phyloP scores from a whole-genome alignment of 2,888 invertebrate genomes.

The Chaetogeoica ovagalla region DNA sequence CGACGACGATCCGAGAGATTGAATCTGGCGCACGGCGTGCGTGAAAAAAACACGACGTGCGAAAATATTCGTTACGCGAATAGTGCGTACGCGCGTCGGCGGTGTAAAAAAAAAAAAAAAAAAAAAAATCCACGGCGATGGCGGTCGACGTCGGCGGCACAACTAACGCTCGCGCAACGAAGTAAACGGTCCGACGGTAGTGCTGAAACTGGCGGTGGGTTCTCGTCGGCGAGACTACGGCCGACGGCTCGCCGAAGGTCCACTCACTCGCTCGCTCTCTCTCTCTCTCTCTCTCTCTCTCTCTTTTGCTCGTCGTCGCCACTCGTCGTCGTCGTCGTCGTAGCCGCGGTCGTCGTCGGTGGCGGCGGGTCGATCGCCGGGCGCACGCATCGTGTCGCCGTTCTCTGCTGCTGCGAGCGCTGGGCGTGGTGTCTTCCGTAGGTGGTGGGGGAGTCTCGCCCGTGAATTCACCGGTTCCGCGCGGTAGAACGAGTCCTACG shows the following conservation, averaged over 20 bases:
- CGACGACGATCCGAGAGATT: no score
- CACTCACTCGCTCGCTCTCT: no score
- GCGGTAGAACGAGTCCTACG: no score
- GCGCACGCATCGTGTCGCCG: neutral
- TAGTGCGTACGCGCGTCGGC: neutral
- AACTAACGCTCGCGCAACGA: neutral
- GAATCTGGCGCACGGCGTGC: no score
- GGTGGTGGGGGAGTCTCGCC: no score
- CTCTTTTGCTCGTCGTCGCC: neutral
- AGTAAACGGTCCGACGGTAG: neutral
- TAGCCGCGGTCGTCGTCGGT: conserved; percentile 10
- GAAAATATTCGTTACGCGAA: neutral
- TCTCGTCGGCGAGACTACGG: neutral
- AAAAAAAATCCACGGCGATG: neutral
- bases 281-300: no score
- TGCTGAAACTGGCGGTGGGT: neutral
- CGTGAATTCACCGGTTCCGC: no score
- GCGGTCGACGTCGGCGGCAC: neutral
- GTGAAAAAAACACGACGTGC: neutral
- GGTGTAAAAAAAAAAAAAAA: neutral
- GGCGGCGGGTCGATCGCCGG: conserved; percentile 17
- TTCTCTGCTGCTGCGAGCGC: neutral
- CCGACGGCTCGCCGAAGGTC: conserved; percentile 13
- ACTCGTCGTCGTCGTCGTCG: no score
- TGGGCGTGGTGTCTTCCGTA: no score